Evolutionary conservation across 1,140 invertebrate genomes (phyloP).

Genomic region (Trissolcus basalis): DNA sequence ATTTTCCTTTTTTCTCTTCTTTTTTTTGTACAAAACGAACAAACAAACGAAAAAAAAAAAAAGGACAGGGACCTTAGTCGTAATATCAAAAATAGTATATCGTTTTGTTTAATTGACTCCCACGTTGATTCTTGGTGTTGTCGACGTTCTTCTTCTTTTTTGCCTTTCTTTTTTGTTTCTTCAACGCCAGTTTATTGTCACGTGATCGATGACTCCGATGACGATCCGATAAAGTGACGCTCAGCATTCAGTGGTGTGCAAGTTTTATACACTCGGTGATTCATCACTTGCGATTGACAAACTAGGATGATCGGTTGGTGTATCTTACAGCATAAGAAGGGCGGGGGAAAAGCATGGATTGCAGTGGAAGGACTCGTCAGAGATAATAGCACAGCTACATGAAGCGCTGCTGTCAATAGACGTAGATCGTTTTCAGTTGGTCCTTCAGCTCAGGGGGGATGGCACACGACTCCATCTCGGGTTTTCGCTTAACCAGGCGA

Average conservation of each 20-base stretch:
- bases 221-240: conserved; percentile 26
- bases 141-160: too few species aligned
- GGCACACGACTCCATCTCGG: conserved; percentile 85
- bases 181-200: not conserved
- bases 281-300: conserved; percentile 4
- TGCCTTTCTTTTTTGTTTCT: too few species aligned
- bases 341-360: conserved; percentile 63
- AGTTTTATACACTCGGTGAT: too few species aligned
- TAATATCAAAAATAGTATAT: too few species aligned
- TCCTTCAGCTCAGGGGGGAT: conserved; percentile 90
- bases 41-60: too few species aligned
- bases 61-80: too few species aligned
- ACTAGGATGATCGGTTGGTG: conserved; percentile 33
- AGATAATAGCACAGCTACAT: conserved; percentile 28
- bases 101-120: too few species aligned
- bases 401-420: conserved; percentile 80
- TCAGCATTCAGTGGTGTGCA: conserved; percentile 32
- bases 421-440: conserved; percentile 91
- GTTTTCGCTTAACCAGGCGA: conserved; percentile 87
- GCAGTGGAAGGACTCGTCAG: conserved; percentile 60
- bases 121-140: too few species aligned
- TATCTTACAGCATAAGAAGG: conserved; percentile 59
- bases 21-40: too few species aligned
- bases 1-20: too few species aligned
- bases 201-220: conserved; percentile 1